Evolutionary conservation across 2,888 invertebrate genomes (phyloP).

Genomic region (Spisula solida): DNA sequence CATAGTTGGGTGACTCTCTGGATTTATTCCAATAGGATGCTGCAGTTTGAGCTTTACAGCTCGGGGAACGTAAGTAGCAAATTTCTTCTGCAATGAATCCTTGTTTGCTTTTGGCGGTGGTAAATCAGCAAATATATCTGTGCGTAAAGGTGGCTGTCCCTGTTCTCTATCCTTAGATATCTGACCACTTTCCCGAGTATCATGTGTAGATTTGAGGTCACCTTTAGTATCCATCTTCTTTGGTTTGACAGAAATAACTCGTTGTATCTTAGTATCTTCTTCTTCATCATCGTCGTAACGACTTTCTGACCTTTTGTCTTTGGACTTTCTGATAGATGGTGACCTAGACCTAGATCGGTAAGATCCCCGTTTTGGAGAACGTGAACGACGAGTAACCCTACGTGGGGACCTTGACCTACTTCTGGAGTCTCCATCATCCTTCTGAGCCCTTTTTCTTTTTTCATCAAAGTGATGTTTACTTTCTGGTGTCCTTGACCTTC

Average conservation of each 20-base stretch:
- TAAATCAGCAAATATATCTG: conserved; percentile 59
- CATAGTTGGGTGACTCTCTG: conserved; percentile 44
- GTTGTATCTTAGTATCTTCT: conserved; percentile 2
- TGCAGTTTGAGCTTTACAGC: conserved; percentile 66
- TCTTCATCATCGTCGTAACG: conserved; percentile 18
- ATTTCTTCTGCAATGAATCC: conserved; percentile 22
- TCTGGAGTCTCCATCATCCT: conserved; percentile 11
- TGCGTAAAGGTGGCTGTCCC: not conserved
- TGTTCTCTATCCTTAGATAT: not conserved
- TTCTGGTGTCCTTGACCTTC: conserved; percentile 49
- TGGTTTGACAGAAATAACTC: conserved; percentile 40
- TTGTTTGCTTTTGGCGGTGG: conserved; percentile 41
- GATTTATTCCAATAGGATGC: conserved; percentile 57
- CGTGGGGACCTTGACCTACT: conserved; percentile 32
- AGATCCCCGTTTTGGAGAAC: not conserved
- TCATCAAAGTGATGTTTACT: not conserved
- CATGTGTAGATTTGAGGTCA: not conserved
- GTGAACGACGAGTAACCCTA: not conserved
- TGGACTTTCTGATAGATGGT: conserved; percentile 7
- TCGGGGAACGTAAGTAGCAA: conserved; percentile 67
- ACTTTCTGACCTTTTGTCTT: conserved; percentile 2
- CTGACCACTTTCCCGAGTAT: not conserved
- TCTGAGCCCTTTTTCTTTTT: conserved; percentile 13
- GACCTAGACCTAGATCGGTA: conserved; percentile 33
- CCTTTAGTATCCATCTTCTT: not conserved